Evolutionary conservation across 2,797 vertebrate species (phyloP).

Genomic region (Anomalospiza imberbis): DNA sequence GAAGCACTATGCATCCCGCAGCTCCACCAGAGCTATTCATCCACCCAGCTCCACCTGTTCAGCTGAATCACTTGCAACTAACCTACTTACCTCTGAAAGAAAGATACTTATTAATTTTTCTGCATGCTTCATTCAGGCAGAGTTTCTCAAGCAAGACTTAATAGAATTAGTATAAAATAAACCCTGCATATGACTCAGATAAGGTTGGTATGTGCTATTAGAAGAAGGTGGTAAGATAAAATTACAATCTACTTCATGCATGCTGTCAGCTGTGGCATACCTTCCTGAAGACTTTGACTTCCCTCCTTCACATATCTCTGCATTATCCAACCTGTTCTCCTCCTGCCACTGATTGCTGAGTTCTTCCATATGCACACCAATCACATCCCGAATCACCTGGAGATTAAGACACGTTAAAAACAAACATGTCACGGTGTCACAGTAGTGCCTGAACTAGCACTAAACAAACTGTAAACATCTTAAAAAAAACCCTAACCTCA

Average conservation of each 20-base stretch:
- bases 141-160: not conserved
- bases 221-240: not conserved
- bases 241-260: not conserved
- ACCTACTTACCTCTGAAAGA: not conserved
- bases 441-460: not conserved
- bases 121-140: not conserved
- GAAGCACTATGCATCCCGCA: not conserved
- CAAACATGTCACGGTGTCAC: not conserved
- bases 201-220: not conserved
- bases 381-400: conserved; percentile 95
- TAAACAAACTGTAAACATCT: not conserved
- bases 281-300: conserved; percentile 63
- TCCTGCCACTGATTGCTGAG: conserved; percentile 87
- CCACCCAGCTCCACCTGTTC: not conserved
- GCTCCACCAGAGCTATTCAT: not conserved
- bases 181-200: fast-evolving
- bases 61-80: not conserved
- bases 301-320: conserved; percentile 46
- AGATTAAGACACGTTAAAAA: not conserved
- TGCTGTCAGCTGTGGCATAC: not conserved
- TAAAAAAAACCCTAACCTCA: not conserved
- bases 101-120: not conserved
- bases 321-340: conserved; percentile 63
- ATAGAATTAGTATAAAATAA: not conserved
- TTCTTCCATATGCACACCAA: conserved; percentile 91